Evolutionary conservation across 2,797 vertebrate genomes (phyloP).

Genomic region (Pangasius mekongensis): DNA sequence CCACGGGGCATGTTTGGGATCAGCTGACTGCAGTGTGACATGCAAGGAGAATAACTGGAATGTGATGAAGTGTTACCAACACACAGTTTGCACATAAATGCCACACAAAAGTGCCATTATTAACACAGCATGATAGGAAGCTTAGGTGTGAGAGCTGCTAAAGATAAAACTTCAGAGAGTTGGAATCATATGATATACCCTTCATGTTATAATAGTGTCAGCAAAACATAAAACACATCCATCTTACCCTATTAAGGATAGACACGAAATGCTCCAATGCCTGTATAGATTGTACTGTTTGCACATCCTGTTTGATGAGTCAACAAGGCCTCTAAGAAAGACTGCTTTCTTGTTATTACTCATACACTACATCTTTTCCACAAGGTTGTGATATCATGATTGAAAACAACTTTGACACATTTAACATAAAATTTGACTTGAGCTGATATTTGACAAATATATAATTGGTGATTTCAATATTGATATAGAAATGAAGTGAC

Average conservation of each 20-base stretch:
- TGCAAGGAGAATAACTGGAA: conserved; percentile 73
- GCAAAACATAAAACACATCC: background rate
- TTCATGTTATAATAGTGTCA: background rate
- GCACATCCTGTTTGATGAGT: conserved; percentile 10
- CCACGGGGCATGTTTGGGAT: conserved; percentile 55
- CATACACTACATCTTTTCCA: background rate
- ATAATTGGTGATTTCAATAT: background rate
- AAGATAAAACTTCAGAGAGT: conserved; percentile 14
- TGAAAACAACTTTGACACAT: background rate
- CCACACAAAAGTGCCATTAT: conserved; percentile 66
- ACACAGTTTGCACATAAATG: conserved; percentile 59
- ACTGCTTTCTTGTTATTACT: background rate
- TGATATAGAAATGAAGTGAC: background rate
- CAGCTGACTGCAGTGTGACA: conserved; percentile 79
- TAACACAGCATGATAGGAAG: conserved; percentile 5
- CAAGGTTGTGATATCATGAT: background rate
- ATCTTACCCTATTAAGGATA: background rate
- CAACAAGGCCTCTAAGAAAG: background rate
- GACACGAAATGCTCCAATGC: background rate
- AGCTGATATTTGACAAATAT: background rate
- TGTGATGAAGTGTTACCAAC: conserved; percentile 73
- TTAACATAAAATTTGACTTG: background rate
- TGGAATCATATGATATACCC: background rate
- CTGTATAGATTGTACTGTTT: conserved; percentile 7
- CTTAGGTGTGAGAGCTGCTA: background rate